phyloP scores from a whole-genome alignment of 2,888 invertebrate genomes.

The Ochropacha duplaris region DNA sequence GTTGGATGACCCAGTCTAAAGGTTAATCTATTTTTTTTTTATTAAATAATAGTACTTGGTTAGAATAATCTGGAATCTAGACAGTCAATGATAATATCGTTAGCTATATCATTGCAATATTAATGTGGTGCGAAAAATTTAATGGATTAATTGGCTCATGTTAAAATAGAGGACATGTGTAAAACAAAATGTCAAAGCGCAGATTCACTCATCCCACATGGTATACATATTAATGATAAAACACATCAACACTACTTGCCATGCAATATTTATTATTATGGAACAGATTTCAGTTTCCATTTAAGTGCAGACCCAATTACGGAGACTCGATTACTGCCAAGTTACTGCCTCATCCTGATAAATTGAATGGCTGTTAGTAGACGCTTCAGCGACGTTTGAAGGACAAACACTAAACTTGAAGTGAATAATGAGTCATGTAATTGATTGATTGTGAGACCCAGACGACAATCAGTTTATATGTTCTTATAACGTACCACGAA shows the following conservation, averaged over 20 bases:
- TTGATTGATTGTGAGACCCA: not conserved
- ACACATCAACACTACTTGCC: slow-evolving; percentile 26
- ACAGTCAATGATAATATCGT: not conserved
- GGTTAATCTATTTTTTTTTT: no score
- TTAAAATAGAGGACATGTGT: not conserved
- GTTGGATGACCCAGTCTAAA: no score
- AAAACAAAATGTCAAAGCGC: not conserved
- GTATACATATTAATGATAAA: slow-evolving; percentile 7
- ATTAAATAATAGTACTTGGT: no score
- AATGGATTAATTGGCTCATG: not conserved
- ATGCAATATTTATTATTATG: slow-evolving; percentile 32
- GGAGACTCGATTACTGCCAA: slow-evolving; percentile 15
- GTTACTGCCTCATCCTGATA: slow-evolving; percentile 17
- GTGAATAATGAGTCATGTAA: not conserved
- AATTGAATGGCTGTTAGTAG: slow-evolving; percentile 6
- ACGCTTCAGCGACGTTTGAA: not conserved
- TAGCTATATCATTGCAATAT: not conserved
- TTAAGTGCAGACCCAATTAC: slow-evolving; percentile 32
- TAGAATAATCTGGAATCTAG: no score
- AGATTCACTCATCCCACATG: not conserved
- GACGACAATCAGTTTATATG: not conserved
- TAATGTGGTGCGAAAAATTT: not conserved
- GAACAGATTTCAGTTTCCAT: slow-evolving; percentile 44
- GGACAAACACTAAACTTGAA: not conserved
- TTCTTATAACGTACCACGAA: not conserved